Base-by-base conservation (phyloP, 2,888 invertebrate genomes). In the Acanthacorydalis orientalis region DNA sequence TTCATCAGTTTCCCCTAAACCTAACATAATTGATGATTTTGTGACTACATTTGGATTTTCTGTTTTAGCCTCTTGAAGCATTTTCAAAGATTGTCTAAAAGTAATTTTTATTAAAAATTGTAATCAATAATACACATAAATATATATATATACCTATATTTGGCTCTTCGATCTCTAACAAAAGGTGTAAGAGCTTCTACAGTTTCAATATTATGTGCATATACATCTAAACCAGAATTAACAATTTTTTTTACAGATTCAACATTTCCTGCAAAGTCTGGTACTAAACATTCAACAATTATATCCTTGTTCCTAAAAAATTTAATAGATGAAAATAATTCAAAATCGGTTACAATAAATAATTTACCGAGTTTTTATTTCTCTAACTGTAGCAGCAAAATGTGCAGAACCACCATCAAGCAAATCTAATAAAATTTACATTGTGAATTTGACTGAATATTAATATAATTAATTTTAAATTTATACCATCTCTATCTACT, bases 151-250 rank as follows among this genome's bases (percentile, higher is more conserved):
- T 62, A 75, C 72, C 71, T 73, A 60, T 86, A 98, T 68, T 82
- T 82, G 10, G 98, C 98, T 50, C 97, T 74, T 31, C 86, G 82
- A 63, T 98, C 98, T 50, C 98, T 73, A 1, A 98, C 96, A 61
- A 81, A 85, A 4, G 88, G 88, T 41, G 95, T 95, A 34, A 95
- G 68, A 52, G 79, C 71, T 60, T 90, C 89, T 0, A 96, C 95
- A 0, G 98, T 98, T 72, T 99, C 98, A 35, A 99, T 83, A 64
- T 99, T 98, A 65, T 98, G 98, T 1, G 97, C 97, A 64, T 86
- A 97, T 34, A 99, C 98, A 67, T 98, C 96, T 1, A 97, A 70
- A 0, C 91, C 91, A 49, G 87, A 81, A 14, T 70, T 62, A 0
- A 84, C 89, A 49, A 97, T 82, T 0, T 68, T 75, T 57, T 72